phyloP scores from a whole-genome alignment of 2,888 invertebrate species.

The Stegana nigrithorax region DNA sequence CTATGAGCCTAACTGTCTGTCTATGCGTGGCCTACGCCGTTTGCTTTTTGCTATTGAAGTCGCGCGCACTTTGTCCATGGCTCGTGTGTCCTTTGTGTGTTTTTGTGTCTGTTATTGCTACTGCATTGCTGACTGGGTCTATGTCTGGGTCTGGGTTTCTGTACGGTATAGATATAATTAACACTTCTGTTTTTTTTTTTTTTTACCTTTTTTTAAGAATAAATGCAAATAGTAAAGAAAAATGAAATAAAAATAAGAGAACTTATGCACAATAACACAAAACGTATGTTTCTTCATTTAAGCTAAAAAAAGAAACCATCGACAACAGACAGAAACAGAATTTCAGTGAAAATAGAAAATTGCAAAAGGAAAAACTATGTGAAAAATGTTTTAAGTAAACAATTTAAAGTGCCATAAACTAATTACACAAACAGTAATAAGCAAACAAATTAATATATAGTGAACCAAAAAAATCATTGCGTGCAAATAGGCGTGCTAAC shows the following conservation, averaged over 20 bases:
- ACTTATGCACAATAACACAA: conserved; percentile 21
- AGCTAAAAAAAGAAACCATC: too few relatives aligned
- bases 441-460: conserved; percentile 8
- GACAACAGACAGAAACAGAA: neutral
- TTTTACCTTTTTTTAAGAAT: conserved; percentile 11
- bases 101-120: neutral
- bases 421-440: conserved; percentile 24
- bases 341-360: neutral
- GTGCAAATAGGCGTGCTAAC: neutral
- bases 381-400: conserved; percentile 30
- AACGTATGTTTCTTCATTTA: neutral
- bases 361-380: neutral
- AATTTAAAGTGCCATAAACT: conserved; percentile 45
- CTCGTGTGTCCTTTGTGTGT: neutral
- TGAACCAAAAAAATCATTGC: neutral
- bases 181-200: conserved; percentile 7
- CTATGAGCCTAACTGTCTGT: too few relatives aligned
- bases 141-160: conserved; percentile 14
- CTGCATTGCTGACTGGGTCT: neutral
- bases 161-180: too few relatives aligned
- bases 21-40: neutral
- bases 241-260: neutral
- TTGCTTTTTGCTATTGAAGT: neutral
- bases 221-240: neutral
- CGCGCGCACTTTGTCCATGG: neutral